phyloP scores from a whole-genome alignment of 2,797 vertebrate species.

The Spinibarbus caldwelli region DNA sequence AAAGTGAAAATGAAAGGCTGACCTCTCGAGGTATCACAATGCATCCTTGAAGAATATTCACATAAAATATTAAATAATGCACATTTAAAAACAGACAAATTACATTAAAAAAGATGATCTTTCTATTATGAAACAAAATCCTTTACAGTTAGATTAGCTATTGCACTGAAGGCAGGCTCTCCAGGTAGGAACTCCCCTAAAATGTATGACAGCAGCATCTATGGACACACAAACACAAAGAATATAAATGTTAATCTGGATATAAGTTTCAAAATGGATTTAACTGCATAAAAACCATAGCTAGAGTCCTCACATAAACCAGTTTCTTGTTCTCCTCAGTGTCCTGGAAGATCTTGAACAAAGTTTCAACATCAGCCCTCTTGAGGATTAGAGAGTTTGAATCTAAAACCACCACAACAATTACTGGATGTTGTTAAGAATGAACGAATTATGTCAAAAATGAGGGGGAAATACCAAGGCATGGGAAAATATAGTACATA shows the following conservation, averaged over 20 bases:
- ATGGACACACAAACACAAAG: neutral
- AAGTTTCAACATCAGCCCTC: conserved; percentile 73
- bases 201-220: conserved; percentile 72
- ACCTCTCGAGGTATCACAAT: conserved; percentile 11
- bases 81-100: neutral
- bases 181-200: conserved; percentile 71
- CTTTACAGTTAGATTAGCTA: conserved; percentile 35
- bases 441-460: neutral
- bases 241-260: neutral
- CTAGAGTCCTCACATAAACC: conserved; percentile 75
- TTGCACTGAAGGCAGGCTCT: conserved; percentile 65
- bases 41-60: neutral
- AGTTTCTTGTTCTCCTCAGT: conserved; percentile 78
- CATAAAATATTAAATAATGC: conserved; percentile 10
- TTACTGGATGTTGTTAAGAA: neutral
- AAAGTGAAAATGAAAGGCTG: conserved; percentile 5
- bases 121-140: conserved; percentile 23
- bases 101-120: neutral
- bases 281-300: neutral
- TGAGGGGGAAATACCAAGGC: neutral
- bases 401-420: conserved; percentile 62
- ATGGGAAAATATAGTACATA: conserved; percentile 54
- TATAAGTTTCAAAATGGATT: neutral
- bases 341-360: conserved; percentile 80
- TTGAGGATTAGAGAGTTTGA: conserved; percentile 71